Conservation (phyloP, 2,113 vertebrate species). For the Neolamprologus falcicula region DNA sequence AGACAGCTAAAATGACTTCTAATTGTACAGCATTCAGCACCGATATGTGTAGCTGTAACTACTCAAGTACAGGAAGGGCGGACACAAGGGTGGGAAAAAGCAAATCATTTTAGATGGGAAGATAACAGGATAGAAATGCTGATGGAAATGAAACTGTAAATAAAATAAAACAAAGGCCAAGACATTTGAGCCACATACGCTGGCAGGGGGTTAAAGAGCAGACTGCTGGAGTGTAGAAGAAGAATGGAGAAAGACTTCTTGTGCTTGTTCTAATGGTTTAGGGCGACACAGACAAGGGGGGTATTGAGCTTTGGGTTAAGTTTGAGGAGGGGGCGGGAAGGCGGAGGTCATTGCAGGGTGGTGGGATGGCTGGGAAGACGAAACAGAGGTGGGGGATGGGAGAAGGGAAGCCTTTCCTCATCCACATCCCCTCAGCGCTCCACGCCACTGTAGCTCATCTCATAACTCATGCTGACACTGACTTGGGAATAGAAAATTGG, state of each 20-base stretch:
- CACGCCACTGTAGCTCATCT: background rate
- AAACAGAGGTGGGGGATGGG: slow-evolving; percentile 52
- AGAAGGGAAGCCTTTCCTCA: slow-evolving; percentile 28
- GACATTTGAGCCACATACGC: background rate
- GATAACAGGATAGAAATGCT: background rate
- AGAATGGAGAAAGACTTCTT: slow-evolving; percentile 44
- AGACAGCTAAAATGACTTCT: slow-evolving; percentile 40
- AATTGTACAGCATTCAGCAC: background rate
- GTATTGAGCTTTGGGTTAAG: slow-evolving; percentile 48
- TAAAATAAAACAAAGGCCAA: background rate
- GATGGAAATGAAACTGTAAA: background rate
- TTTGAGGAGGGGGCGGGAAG: slow-evolving; percentile 20
- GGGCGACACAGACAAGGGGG: slow-evolving; percentile 31
- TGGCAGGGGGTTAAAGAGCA: background rate
- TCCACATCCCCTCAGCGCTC: slow-evolving; percentile 25
- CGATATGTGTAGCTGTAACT: background rate
- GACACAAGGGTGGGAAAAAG: background rate
- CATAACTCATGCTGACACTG: slow-evolving; percentile 32
- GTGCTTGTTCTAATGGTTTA: slow-evolving; percentile 31
- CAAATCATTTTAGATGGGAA: background rate
- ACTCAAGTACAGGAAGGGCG: background rate
- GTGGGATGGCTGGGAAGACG: slow-evolving; percentile 1
- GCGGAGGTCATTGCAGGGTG: slow-evolving; percentile 37
- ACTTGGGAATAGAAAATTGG: slow-evolving; percentile 15
- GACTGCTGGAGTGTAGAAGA: slow-evolving; percentile 6